Evolutionary conservation across 2,113 vertebrate species (phyloP), one percentile per base, ranked within the genome.

Genomic region (Pelobates fuscus): DNA sequence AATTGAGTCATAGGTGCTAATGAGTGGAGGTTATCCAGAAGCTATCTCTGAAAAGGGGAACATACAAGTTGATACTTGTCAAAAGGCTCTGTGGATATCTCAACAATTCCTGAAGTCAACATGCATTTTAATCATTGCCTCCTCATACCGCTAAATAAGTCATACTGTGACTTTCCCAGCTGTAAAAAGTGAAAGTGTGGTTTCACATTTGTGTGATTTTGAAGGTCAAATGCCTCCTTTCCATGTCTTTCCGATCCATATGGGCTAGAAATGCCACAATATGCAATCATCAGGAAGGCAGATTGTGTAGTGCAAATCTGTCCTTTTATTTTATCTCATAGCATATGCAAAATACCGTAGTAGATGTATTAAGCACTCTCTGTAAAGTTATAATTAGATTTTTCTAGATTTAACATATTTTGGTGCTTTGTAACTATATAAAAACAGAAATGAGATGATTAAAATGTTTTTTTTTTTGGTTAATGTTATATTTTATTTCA

Each of bases 191-290:
- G 81, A 78, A 92, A 89, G 88, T 84, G 88, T 91, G 86, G 79
- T 86, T 86, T 84, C 86, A 81, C 84, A 91, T 91, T 92, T 91
- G 89, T 88, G 86, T 86, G 89, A 87, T 90, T 91, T 89, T 93
- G 90, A 93, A 93, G 91, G 91, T 93, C 91, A 92, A 90, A 89
- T 82, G 89, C 89, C 89, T 91, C 88, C 89, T 86, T 88, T 91
- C 89, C 88, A 89, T 89, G 87, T 91, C 91, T 91, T 87, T 80
- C 87, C 89, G 84, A 91, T 92, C 90, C 91, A 93, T 93, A 93
- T 92, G 91, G 91, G 91, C 88, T 85, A 91, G 87, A 93, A 93
- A 92, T 93, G 91, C 91, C 91, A 93, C 91, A 91, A 92, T 93
- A 93, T 91, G 90, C 90, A 92, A 87, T 87, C 89, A 84, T 92